Evolutionary conservation across 2,113 vertebrate genomes (phyloP), one percentile per base, ranked within the genome.

Genomic region (Conger conger): DNA sequence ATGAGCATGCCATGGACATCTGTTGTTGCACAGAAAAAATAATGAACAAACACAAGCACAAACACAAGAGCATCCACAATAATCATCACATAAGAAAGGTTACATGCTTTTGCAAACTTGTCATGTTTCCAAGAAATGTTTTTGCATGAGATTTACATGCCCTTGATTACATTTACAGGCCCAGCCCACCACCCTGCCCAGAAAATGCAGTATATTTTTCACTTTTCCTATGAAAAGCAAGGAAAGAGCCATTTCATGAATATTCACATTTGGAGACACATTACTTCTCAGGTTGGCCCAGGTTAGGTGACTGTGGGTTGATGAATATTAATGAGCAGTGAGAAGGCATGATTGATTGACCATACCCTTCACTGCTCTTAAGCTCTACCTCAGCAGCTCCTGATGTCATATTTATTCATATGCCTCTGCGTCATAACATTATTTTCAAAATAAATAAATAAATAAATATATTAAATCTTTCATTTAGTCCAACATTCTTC

Each of bases 341-440:
- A 40, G 9, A 33, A 63, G 17, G 4, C n/a, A 50, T 53, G 79
- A 81, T 81, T 81, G 79, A 81, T 81, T 81, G 79, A 81, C 79
- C 79, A 7, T 81, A 63, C 40, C 79, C 45, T 38, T 80, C 37
- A 42, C 79, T 80, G 77, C 33, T 27, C 37, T 16, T 18, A 16
- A 45, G 79, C 42, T 80, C 40, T 45, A n/a, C 79, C 27, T 13
- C 38, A 20, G 40, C 79, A 80, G 18, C 42, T 45, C 38, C 79
- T 80, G 3, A 20, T 27, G 4, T 80, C 38, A 81, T 81, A 40
- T 45, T 80, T 80, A 80, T 80, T 81, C 23, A 81, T 81, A 15
- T 18, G 20, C 42, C 42, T 81, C 27, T 45, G 45, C 38, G 33
- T 30, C 23, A 53, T 11, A 33, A 81, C n/a, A 27, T 81, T 81